Evolutionary conservation across 2,113 vertebrate genomes (phyloP).

Genomic region (Orcinus orca): DNA sequence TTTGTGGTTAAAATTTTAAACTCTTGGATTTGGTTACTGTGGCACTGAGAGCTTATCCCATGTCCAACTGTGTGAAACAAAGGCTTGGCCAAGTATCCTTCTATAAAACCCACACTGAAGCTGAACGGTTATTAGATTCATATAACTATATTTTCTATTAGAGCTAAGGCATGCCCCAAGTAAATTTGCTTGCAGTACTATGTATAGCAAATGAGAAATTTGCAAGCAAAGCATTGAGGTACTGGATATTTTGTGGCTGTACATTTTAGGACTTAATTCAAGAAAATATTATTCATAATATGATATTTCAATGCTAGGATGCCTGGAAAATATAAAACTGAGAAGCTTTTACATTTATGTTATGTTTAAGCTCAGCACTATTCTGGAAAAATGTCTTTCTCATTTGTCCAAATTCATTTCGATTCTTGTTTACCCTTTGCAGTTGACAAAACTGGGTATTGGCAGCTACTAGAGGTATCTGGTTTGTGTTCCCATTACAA

Average conservation of each 20-base stretch:
- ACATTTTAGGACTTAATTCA: neutral
- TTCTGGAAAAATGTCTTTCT: neutral
- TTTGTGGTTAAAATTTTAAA: neutral
- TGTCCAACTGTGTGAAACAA: neutral
- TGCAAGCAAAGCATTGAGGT: neutral
- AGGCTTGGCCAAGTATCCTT: neutral
- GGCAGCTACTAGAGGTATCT: neutral
- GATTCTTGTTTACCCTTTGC: neutral
- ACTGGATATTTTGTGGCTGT: neutral
- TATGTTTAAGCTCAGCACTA: neutral
- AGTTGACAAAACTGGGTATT: neutral
- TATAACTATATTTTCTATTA: neutral
- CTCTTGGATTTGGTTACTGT: neutral
- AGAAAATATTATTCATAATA: neutral
- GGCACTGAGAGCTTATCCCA: neutral
- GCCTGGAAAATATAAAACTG: neutral
- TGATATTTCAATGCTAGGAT: neutral
- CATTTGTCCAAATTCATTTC: neutral
- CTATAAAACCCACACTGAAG: neutral
- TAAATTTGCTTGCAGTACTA: neutral
- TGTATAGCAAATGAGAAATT: neutral
- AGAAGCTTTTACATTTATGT: neutral
- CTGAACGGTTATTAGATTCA: neutral
- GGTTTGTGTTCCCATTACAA: neutral
- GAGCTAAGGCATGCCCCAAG: neutral